Conservation (phyloP, 2,888 invertebrate species). For the Sinohyriopsis cumingii region DNA sequence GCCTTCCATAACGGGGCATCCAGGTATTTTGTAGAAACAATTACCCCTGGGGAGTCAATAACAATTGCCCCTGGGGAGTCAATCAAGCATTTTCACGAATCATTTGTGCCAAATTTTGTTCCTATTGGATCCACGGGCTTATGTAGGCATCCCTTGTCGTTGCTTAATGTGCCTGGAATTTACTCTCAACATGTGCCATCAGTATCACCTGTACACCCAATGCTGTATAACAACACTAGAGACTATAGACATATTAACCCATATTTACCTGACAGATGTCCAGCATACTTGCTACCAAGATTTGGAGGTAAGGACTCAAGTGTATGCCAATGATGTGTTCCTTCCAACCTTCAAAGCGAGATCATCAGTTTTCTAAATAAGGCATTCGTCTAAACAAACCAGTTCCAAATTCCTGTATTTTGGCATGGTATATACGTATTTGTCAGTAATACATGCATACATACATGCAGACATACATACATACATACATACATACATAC, state of each 20-base stretch:
- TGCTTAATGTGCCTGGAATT: constrained; percentile 35
- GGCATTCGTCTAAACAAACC: no score
- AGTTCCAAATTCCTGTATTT: no score
- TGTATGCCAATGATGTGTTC: no score
- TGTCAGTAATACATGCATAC: no score
- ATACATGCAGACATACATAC: no score
- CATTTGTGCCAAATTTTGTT: constrained; percentile 34
- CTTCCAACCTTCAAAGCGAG: no score
- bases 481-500: no score
- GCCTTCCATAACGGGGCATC: no score
- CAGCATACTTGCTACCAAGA: constrained; percentile 41
- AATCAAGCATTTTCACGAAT: constrained; percentile 48
- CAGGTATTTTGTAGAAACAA: no score
- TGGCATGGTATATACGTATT: no score
- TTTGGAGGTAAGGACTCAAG: constrained; percentile 35
- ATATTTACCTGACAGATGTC: constrained; percentile 42
- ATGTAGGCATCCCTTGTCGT: constrained; percentile 42
- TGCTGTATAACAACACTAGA: constrained; percentile 37
- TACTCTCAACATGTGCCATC: constrained; percentile 29
- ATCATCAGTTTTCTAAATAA: no score
- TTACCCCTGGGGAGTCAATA: constrained; percentile 21
- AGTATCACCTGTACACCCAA: constrained; percentile 39
- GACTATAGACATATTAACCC: constrained; percentile 45
- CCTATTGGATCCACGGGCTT: constrained; percentile 29
- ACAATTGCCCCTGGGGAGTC: constrained; percentile 11